Percentiles rank a stretch among this genome's conserved stretches.
These are phyloP conservation scores for Oeneis ivallda DNA, from an alignment of 2,888 invertebrate species.

Conservation along the genomic window DNA sequence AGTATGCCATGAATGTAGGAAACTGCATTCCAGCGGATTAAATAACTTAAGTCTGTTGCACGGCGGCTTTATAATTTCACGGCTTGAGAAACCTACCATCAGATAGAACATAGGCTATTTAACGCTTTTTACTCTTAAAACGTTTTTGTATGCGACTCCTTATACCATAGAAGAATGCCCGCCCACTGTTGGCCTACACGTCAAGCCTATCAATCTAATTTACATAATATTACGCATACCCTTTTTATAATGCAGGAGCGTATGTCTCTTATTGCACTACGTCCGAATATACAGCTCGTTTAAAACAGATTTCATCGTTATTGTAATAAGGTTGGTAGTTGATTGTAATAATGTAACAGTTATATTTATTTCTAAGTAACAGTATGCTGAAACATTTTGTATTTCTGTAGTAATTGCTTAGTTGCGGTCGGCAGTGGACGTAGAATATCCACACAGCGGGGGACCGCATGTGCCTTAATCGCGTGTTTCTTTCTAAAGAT, in stretches of 20 bases:
- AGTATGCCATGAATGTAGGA: background rate
- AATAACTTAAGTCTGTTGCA: background rate
- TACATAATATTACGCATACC: constrained; percentile 34
- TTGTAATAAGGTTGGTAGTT: constrained; percentile 44
- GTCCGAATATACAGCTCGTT: constrained; percentile 18
- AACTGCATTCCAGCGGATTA: background rate
- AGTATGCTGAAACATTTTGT: constrained; percentile 38
- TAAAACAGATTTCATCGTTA: constrained; percentile 35
- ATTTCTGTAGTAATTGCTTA: constrained; percentile 61
- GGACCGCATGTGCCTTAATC: constrained; percentile 47
- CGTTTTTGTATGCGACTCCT: background rate
- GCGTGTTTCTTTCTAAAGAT: constrained; percentile 62
- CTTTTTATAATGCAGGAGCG: constrained; percentile 37
- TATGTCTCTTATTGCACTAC: constrained; percentile 28
- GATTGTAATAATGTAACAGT: constrained; percentile 41
- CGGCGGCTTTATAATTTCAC: background rate
- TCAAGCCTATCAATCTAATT: constrained; percentile 18
- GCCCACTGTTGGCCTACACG: constrained; percentile 10
- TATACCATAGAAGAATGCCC: constrained; percentile 12
- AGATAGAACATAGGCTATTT: background rate
- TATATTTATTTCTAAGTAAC: constrained; percentile 34
- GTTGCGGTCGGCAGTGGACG: constrained; percentile 69
- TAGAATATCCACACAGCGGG: constrained; percentile 36
- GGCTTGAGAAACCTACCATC: background rate
- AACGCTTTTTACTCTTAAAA: background rate